These are phyloP conservation scores for Eulemur rufifrons DNA, from an alignment of 2,113 vertebrate genomes.

Conservation along the genomic window DNA sequence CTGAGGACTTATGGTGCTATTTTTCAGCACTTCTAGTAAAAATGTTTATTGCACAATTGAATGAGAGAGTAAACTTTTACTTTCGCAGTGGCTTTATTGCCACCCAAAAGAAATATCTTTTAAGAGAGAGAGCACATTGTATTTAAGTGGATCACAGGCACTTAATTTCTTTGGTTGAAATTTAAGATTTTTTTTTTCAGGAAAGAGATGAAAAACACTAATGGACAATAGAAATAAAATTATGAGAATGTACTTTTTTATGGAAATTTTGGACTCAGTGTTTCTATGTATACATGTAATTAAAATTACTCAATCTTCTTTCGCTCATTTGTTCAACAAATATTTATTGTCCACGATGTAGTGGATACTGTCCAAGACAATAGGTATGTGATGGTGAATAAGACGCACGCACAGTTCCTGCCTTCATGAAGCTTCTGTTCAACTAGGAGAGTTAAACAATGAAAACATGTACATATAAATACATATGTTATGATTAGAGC, in stretches of 20 bases:
- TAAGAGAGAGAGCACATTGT: background rate
- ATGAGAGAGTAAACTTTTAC: conserved; percentile 6
- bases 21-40: conserved; percentile 20
- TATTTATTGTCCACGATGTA: background rate
- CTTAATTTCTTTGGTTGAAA: background rate
- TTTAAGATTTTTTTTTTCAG: background rate
- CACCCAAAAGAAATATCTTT: background rate
- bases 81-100: background rate
- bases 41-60: background rate
- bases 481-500: background rate
- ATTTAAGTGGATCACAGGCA: background rate
- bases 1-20: background rate
- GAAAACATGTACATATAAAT: background rate
- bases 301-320: background rate
- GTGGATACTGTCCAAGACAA: background rate
- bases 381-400: background rate
- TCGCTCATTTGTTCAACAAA: background rate
- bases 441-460: background rate
- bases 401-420: background rate
- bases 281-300: background rate
- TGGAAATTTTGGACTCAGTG: background rate
- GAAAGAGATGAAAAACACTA: background rate
- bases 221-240: background rate
- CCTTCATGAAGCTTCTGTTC: background rate
- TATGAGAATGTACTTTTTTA: background rate